Percentiles rank a stretch among this genome's conserved stretches.
Evolutionary conservation across 2,888 invertebrate genomes (phyloP).

Genomic region (Nemotelus pantherinus): DNA sequence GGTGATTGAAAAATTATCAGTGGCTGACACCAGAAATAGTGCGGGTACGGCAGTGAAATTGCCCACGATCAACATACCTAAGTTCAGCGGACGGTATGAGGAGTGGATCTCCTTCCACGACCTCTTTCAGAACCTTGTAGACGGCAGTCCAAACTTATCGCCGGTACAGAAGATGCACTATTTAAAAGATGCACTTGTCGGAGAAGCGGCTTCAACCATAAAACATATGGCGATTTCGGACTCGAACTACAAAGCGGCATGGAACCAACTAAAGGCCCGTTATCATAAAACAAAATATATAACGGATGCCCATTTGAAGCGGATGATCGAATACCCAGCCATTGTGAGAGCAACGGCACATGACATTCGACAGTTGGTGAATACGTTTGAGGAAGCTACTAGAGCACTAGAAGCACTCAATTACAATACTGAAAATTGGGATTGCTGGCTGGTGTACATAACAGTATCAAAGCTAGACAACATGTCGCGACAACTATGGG

Average conservation of each 20-base stretch:
- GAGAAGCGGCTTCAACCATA: conserved; percentile 11
- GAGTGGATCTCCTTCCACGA: no score
- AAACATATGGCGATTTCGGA: conserved; percentile 16
- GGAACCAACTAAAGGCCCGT: background rate
- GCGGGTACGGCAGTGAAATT: no score
- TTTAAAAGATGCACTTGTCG: background rate
- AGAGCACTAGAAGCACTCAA: no score
- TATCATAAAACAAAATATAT: conserved; percentile 5
- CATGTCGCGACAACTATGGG: no score
- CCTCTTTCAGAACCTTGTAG: background rate
- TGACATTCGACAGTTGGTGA: conserved; percentile 8
- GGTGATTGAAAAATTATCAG: no score
- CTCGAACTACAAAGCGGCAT: conserved; percentile 3
- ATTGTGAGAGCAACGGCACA: background rate
- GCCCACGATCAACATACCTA: no score
- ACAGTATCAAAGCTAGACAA: no score
- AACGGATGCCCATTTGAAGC: background rate
- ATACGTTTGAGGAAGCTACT: background rate
- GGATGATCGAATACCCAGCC: conserved; percentile 3
- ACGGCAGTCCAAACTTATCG: background rate
- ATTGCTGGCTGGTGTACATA: no score
- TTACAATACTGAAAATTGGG: no score
- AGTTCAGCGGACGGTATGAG: no score
- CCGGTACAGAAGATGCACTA: background rate
- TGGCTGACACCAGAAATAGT: no score